Percentiles rank a stretch among this genome's conserved stretches.
Conservation (phyloP, 1,140 invertebrate genomes). For the Doryteuthis pealeii region DNA sequence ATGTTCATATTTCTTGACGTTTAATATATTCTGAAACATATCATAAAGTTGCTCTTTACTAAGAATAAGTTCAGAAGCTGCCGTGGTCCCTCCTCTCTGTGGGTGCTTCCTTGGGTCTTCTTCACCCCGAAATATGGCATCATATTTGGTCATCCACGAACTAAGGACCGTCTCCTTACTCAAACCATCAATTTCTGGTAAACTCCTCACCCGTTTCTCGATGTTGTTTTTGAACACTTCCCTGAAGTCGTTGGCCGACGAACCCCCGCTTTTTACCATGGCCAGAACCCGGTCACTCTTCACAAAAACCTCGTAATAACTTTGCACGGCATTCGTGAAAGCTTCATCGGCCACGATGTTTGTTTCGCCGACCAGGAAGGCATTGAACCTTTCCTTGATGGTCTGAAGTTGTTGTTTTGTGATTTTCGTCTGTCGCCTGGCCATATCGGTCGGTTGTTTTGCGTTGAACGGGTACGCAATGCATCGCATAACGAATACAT, state of each 20-base stretch:
- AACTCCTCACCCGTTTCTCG: constrained; percentile 92
- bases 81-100: constrained; percentile 54
- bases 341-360: constrained; percentile 96
- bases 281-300: constrained; percentile 92
- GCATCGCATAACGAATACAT: constrained; percentile 97
- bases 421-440: constrained; percentile 73
- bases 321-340: constrained; percentile 97
- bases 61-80: constrained; percentile 59
- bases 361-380: constrained; percentile 78
- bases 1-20: constrained; percentile 99
- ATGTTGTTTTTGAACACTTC: constrained; percentile 97
- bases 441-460: constrained; percentile 98
- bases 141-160: constrained; percentile 99
- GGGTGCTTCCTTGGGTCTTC: constrained; percentile 60
- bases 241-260: constrained; percentile 96
- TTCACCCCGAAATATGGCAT: constrained; percentile 93
- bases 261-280: constrained; percentile 96
- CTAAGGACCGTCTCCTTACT: constrained; percentile 99
- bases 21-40: constrained; percentile 99
- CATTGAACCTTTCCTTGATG: constrained; percentile 92
- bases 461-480: constrained; percentile 99
- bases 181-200: constrained; percentile 98
- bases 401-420: constrained; percentile 94
- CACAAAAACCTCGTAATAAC: constrained; percentile 95
- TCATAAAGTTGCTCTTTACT: constrained; percentile 79